A percentile compares a stretch with the other conserved stretches of the same genome.
Conservation (phyloP, 2,888 invertebrate species). For the Caenorhabditis sulstoni region DNA sequence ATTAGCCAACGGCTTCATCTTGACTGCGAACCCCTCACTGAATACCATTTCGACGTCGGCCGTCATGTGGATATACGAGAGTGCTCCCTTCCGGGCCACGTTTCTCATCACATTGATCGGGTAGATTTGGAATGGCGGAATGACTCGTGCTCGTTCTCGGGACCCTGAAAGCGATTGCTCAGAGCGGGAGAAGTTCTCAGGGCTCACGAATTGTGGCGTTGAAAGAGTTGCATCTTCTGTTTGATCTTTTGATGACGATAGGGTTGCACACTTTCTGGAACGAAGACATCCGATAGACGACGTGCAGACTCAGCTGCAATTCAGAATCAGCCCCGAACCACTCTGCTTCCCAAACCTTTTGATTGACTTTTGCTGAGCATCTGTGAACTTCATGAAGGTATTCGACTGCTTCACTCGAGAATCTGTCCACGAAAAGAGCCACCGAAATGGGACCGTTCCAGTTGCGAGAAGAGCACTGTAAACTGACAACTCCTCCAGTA, state of each 20-base stretch:
- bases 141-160: constrained; percentile 37
- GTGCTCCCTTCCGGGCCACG: constrained; percentile 64
- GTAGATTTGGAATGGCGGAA: constrained; percentile 68
- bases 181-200: not conserved
- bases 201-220: constrained; percentile 41
- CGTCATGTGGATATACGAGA: constrained; percentile 63
- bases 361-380: constrained; percentile 56
- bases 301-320: constrained; percentile 60
- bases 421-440: constrained; percentile 63
- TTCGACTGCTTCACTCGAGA: constrained; percentile 50
- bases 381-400: constrained; percentile 59
- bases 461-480: constrained; percentile 57
- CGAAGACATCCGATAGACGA: constrained; percentile 62
- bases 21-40: constrained; percentile 52
- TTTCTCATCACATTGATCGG: constrained; percentile 72
- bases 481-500: constrained; percentile 1
- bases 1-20: constrained; percentile 60
- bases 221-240: constrained; percentile 34
- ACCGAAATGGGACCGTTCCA: constrained; percentile 72
- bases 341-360: constrained; percentile 46
- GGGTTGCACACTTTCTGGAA: constrained; percentile 56
- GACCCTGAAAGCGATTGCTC: constrained; percentile 31
- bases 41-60: constrained; percentile 68
- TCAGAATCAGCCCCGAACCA: too few relatives aligned
- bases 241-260: constrained; percentile 37